Base-by-base conservation (phyloP, 2,113 vertebrate species). In the Lichenostomus cassidix region DNA sequence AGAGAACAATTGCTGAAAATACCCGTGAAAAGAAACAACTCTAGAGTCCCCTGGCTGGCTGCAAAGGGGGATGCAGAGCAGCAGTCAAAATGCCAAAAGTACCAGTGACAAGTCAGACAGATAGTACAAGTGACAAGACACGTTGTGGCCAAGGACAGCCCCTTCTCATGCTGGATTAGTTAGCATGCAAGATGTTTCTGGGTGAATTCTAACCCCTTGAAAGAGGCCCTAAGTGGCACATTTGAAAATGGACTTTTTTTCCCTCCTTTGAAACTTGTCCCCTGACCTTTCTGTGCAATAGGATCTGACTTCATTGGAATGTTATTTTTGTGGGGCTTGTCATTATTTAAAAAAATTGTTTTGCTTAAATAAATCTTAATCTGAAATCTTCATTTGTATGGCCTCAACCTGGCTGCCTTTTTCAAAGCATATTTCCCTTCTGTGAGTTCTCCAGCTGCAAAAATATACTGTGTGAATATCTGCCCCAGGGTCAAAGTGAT, bases 381-480 rank as follows among this genome's bases (percentile, higher is more conserved):
- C 17, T 65, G 65, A 18, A 67, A 20, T 84, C 39, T 82, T 74
- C 52, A 9, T 74, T 81, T n/a, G 4, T 50, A n/a, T 23, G 39
- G 37, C 37, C 74, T 87, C 0, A 1, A 44, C 58, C 79, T 39
- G 64, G 62, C 37, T 94, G 83, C 70, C 39, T 84, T 79, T 91
- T 92, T 58, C 49, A 82, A 71, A 89, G 49, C 27, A 3, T 37
- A 17, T 84, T 92, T 92, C 56, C 90, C 49, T 79, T 79, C 41
- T 67, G 0, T 3, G 12, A 9, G 28, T 83, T 75, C 41, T 91
- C 58, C 91, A 96, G 76, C 91, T 96, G 87, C 73, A 92, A 91
- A 95, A 96, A 91, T 92, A 95, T 5, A 56, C 91, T 41, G 44
- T 18, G 69, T 58, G 67, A 75, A 80, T 74, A 4, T 89, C 44